Percentiles rank a stretch among this genome's conserved stretches.
These are phyloP conservation scores for Propithecus deckenii DNA, from an alignment of 2,797 vertebrate genomes.

Conservation along the genomic window DNA sequence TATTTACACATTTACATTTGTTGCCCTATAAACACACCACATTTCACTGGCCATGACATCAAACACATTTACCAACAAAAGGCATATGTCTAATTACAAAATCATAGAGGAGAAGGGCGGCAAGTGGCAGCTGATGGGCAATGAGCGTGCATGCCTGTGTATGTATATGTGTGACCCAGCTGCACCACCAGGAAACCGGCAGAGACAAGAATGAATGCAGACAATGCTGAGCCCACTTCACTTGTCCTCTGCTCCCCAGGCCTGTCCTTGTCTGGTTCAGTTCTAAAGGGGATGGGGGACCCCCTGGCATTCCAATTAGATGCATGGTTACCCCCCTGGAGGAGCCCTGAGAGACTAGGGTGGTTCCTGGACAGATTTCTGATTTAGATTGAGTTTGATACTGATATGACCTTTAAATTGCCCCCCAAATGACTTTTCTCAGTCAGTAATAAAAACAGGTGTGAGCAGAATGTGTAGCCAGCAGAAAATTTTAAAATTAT, in stretches of 20 bases:
- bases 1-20: constrained; percentile 81
- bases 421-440: constrained; percentile 9
- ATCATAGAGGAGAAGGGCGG: constrained; percentile 43
- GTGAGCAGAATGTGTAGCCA: constrained; percentile 20
- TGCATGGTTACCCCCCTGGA: neutral
- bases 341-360: neutral
- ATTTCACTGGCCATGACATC: constrained; percentile 78
- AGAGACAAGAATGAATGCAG: neutral
- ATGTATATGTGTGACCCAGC: neutral
- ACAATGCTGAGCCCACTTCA: neutral
- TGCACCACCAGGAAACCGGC: neutral
- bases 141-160: neutral
- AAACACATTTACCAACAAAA: constrained; percentile 78
- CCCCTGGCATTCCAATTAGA: neutral
- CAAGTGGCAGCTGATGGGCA: constrained; percentile 48
- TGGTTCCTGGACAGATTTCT: constrained; percentile 27
- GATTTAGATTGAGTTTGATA: constrained; percentile 19
- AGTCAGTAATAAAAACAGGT: constrained; percentile 44
- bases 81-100: constrained; percentile 78
- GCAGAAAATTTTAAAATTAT: neutral
- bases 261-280: neutral
- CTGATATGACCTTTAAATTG: neutral
- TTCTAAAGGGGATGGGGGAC: neutral
- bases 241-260: neutral
- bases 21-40: constrained; percentile 76